These are phyloP conservation scores for Neopelma chrysocephalum DNA, from an alignment of 2,797 vertebrate genomes.

Conservation along the genomic window DNA sequence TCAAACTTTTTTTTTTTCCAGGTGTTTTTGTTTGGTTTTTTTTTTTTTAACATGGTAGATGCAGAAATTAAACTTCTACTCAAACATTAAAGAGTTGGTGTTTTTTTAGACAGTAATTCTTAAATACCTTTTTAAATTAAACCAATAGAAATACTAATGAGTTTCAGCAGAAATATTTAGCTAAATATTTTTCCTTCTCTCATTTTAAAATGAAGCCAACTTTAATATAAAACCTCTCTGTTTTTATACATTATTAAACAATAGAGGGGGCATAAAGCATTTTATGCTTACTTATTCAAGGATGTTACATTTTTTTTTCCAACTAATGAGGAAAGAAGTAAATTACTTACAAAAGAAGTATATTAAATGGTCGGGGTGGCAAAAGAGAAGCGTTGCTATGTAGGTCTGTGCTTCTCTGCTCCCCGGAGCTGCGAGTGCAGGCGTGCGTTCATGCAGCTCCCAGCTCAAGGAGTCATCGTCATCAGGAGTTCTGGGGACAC, in stretches of 20 bases:
- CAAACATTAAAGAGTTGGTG: background rate
- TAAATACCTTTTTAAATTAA: background rate
- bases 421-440: background rate
- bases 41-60: background rate
- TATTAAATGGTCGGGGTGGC: background rate
- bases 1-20: background rate
- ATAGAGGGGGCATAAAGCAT: background rate
- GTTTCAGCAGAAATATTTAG: slow-evolving; percentile 7
- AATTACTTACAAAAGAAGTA: background rate
- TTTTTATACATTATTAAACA: background rate
- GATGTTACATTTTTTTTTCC: background rate
- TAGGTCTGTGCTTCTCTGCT: background rate
- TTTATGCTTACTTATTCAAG: background rate
- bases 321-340: too few relatives aligned
- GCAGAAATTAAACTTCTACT: background rate
- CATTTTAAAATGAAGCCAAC: background rate
- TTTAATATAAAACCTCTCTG: background rate
- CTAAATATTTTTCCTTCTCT: background rate
- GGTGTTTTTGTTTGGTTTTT: too few relatives aligned
- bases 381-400: background rate
- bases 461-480: background rate
- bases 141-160: background rate
- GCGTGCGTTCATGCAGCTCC: background rate
- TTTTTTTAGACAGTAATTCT: background rate
- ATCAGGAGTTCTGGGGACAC: background rate